A percentile compares a stretch with the other conserved stretches of the same genome.
These are phyloP conservation scores for Campylorhamphus procurvoides DNA, from an alignment of 2,113 vertebrate genomes.

Conservation along the genomic window DNA sequence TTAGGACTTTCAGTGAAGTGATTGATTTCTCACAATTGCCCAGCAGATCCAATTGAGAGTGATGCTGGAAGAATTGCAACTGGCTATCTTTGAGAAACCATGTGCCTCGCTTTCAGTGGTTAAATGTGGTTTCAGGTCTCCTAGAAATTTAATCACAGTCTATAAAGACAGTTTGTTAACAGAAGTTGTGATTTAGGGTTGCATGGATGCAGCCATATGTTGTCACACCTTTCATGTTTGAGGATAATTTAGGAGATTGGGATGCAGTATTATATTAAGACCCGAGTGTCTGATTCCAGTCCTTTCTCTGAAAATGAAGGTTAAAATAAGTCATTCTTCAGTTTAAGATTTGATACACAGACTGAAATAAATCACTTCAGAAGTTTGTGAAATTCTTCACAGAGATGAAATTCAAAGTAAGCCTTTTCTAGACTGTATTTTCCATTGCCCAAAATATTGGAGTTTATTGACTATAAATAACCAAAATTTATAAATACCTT, in stretches of 20 bases:
- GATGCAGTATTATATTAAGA: not conserved
- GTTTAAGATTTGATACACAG: not conserved
- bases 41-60: not conserved
- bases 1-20: not conserved
- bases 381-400: not conserved
- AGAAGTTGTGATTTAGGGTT: slow-evolving; percentile 40
- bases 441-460: not conserved
- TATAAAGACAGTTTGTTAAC: slow-evolving; percentile 57
- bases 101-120: not conserved
- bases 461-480: not conserved
- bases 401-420: not conserved
- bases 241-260: not conserved
- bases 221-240: not conserved
- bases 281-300: not conserved
- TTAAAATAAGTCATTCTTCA: not conserved
- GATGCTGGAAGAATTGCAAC: not conserved
- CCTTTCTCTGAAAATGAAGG: not conserved
- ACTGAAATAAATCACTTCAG: not conserved
- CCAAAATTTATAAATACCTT: not conserved
- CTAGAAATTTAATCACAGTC: not conserved
- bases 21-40: not conserved
- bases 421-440: not conserved
- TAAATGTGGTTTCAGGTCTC: not conserved
- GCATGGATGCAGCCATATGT: not conserved
- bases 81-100: not conserved